These are phyloP conservation scores for Calliopsis andreniformis DNA, from an alignment of 1,140 invertebrate species.

Conservation along the genomic window DNA sequence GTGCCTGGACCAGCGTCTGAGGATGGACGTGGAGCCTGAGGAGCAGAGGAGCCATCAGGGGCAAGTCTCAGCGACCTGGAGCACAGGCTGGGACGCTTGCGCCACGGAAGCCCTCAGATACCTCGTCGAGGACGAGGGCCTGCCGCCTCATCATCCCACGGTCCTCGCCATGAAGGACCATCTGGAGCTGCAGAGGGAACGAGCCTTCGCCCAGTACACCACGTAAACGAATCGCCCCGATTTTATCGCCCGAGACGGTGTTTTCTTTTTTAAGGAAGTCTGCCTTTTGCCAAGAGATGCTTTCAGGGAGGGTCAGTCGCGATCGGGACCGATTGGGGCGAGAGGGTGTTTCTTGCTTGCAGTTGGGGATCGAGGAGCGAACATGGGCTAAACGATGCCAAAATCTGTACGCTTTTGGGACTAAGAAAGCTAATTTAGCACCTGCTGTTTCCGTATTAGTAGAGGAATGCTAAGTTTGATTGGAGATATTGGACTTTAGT, in stretches of 20 bases:
- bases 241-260: conserved; percentile 16
- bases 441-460: too few relatives aligned
- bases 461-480: too few relatives aligned
- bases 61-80: conserved; percentile 62
- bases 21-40: conserved; percentile 18
- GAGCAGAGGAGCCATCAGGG: conserved; percentile 17
- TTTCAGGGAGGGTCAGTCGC: neutral
- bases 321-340: neutral
- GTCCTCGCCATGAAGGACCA: conserved; percentile 76
- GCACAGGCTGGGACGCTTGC: conserved; percentile 76
- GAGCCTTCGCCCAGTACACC: conserved; percentile 60
- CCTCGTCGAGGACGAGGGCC: conserved; percentile 76
- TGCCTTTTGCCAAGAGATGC: neutral
- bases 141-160: conserved; percentile 75
- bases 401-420: neutral
- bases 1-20: conserved; percentile 27
- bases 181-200: conserved; percentile 73
- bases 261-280: conserved; percentile 11
- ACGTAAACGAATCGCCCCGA: conserved; percentile 44
- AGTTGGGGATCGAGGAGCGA: neutral
- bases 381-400: neutral
- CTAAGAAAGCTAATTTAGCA: neutral
- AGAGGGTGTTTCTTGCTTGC: neutral
- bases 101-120: conserved; percentile 74
- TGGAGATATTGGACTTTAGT: too few relatives aligned